A percentile compares a stretch with the other conserved stretches of the same genome.
Conservation (phyloP, 1,140 invertebrate species). For the Paracyclopina nana region DNA sequence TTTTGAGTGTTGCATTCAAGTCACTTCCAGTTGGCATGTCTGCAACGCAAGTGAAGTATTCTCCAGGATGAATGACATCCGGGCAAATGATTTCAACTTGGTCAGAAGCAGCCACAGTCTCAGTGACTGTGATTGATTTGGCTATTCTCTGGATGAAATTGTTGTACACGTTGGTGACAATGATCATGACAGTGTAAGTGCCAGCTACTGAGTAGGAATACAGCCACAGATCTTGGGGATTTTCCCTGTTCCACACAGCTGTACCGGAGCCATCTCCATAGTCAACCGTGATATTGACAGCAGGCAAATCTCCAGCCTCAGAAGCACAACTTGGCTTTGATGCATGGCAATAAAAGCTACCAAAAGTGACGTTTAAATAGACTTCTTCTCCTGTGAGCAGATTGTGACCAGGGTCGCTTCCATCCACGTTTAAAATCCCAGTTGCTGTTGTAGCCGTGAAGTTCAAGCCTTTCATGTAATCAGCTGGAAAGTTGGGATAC, state of each 20-base stretch:
- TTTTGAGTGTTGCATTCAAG: background rate
- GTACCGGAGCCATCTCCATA: background rate
- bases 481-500: no score
- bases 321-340: no score
- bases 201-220: background rate
- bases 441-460: no score
- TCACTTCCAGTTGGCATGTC: background rate
- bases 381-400: no score
- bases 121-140: no score
- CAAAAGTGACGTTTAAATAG: no score
- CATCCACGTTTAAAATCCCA: no score
- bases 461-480: no score
- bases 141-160: no score
- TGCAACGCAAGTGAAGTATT: background rate
- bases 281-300: background rate
- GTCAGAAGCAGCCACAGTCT: background rate
- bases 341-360: no score
- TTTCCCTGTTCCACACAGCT: background rate
- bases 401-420: no score
- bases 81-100: background rate
- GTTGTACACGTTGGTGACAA: background rate
- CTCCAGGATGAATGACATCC: background rate
- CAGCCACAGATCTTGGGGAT: background rate
- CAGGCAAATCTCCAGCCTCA: no score
- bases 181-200: background rate